A percentile compares a stretch with the other conserved stretches of the same genome.
phyloP scores from a whole-genome alignment of 1,140 invertebrate species.

The Pachyrhynchus sulphureomaculatus region DNA sequence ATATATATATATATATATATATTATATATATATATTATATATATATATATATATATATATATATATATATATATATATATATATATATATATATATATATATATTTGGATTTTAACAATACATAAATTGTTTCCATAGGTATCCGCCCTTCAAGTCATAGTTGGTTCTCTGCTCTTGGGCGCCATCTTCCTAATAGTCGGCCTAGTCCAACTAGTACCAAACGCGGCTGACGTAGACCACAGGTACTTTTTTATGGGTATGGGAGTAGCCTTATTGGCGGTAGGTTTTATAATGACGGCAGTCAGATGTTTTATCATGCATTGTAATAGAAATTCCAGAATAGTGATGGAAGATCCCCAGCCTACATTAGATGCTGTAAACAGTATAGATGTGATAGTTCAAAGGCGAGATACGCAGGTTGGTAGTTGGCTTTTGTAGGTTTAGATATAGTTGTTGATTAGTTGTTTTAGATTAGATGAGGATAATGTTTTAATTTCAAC shows the following conservation, averaged over 20 bases:
- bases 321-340: conserved; percentile 38
- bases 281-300: conserved; percentile 57
- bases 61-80: too few species aligned
- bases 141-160: conserved; percentile 72
- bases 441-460: neutral
- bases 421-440: conserved; percentile 11
- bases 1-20: too few species aligned
- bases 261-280: conserved; percentile 60
- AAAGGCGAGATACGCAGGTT: conserved; percentile 50
- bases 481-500: too few species aligned
- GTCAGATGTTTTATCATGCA: conserved; percentile 50
- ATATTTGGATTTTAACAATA: neutral
- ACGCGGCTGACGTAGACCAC: conserved; percentile 75
- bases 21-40: too few species aligned
- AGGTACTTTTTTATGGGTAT: conserved; percentile 68
- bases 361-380: conserved; percentile 45
- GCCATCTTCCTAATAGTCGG: conserved; percentile 77
- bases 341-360: conserved; percentile 42
- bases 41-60: too few species aligned
- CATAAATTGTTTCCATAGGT: conserved; percentile 53
- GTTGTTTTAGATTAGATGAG: neutral
- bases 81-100: too few species aligned
- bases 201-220: conserved; percentile 76
- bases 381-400: conserved; percentile 50
- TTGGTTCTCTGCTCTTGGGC: conserved; percentile 72